Conservation (phyloP, 2,888 invertebrate species). For the Rhagium mordax region DNA sequence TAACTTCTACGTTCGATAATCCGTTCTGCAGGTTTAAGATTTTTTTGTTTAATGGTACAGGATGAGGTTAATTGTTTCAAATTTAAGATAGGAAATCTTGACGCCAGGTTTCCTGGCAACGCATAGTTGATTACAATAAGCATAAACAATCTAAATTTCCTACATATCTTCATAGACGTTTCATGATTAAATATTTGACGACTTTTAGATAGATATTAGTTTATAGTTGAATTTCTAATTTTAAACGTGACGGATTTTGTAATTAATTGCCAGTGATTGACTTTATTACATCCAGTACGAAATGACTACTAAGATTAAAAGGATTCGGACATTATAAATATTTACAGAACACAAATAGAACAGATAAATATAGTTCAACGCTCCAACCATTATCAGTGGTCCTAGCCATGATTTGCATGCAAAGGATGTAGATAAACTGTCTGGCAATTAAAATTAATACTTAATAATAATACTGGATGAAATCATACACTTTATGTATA, state of each 20-base stretch:
- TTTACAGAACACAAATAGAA: constrained; percentile 32
- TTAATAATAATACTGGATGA: background rate
- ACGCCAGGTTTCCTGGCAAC: background rate
- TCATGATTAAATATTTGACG: background rate
- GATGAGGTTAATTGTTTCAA: too few relatives aligned
- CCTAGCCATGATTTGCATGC: background rate
- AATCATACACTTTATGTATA: constrained; percentile 1
- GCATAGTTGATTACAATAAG: background rate
- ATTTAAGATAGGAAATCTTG: too few relatives aligned
- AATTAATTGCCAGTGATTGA: constrained; percentile 12
- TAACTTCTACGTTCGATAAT: too few relatives aligned
- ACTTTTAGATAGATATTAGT: background rate
- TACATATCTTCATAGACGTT: background rate
- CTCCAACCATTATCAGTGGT: constrained; percentile 1
- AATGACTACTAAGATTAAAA: constrained; percentile 21
- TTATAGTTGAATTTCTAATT: constrained; percentile 3
- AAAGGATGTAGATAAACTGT: constrained; percentile 15
- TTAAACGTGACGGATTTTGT: background rate
- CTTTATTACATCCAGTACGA: constrained; percentile 18
- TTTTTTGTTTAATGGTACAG: too few relatives aligned
- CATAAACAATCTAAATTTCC: background rate
- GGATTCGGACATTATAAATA: constrained; percentile 32
- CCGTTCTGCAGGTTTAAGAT: too few relatives aligned
- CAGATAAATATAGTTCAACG: constrained; percentile 19
- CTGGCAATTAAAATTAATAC: background rate